Evolutionary conservation across 2,113 vertebrate genomes (phyloP).

Genomic region (Asarcornis scutulata): DNA sequence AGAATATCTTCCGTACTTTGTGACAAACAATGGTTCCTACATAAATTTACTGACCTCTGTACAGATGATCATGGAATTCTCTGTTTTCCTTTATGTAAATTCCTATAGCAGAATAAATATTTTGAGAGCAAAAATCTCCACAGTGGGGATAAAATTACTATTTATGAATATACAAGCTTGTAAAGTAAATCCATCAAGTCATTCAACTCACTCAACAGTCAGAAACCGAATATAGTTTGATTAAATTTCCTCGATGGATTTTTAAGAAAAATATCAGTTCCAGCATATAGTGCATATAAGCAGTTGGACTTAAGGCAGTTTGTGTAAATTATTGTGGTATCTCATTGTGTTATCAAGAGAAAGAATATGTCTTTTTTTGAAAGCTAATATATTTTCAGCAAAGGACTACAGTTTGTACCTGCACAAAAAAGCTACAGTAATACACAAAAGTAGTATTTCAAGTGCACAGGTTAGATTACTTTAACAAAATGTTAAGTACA

Average conservation of each 20-base stretch:
- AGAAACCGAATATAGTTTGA: background rate
- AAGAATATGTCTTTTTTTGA: background rate
- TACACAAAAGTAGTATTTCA: background rate
- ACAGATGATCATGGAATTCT: background rate
- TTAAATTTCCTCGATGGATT: background rate
- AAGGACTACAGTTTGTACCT: background rate
- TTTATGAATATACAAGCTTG: background rate
- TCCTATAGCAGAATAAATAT: background rate
- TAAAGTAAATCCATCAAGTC: background rate
- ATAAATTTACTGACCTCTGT: background rate
- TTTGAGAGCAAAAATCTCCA: background rate
- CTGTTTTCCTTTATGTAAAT: background rate
- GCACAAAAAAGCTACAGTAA: background rate
- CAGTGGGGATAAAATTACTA: background rate
- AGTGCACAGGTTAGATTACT: background rate
- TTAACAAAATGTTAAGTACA: background rate
- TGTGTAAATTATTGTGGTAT: background rate
- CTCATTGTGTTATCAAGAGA: background rate
- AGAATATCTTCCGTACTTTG: background rate
- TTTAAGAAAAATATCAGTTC: slow-evolving; percentile 1
- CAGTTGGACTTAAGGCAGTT: background rate
- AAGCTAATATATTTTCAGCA: background rate
- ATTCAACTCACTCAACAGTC: background rate
- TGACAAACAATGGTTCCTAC: background rate
- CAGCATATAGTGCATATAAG: background rate